A percentile compares a stretch with the other conserved stretches of the same genome.
These are phyloP conservation scores for Sinhomidia bicolor DNA, from an alignment of 2,888 invertebrate genomes.

Conservation along the genomic window DNA sequence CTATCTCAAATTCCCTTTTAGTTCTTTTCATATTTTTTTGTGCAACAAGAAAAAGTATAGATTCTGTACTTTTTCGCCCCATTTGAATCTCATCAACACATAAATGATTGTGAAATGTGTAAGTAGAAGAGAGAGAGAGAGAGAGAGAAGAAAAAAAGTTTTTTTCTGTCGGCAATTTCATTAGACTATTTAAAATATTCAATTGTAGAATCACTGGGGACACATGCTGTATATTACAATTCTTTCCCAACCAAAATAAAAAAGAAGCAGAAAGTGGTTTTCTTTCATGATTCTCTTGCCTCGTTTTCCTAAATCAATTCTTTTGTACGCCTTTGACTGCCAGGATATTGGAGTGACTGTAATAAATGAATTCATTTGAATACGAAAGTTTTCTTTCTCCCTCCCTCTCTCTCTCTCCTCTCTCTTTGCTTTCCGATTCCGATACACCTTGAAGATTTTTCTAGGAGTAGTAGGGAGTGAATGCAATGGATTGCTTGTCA, in stretches of 20 bases:
- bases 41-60: slow-evolving; percentile 4
- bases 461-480: background rate
- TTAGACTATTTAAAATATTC: slow-evolving; percentile 56
- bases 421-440: background rate
- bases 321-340: slow-evolving; percentile 28
- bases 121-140: no score
- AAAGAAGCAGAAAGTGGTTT: slow-evolving; percentile 36
- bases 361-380: slow-evolving; percentile 57
- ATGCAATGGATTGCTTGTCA: slow-evolving; percentile 23
- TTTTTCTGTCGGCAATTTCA: slow-evolving; percentile 62
- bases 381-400: slow-evolving; percentile 43
- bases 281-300: slow-evolving; percentile 30
- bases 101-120: slow-evolving; percentile 64
- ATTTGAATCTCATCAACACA: slow-evolving; percentile 71
- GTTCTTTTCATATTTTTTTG: background rate
- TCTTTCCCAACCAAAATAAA: slow-evolving; percentile 33
- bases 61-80: slow-evolving; percentile 41
- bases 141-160: slow-evolving; percentile 33
- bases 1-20: slow-evolving; percentile 60
- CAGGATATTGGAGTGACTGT: slow-evolving; percentile 38
- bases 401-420: background rate
- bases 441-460: background rate
- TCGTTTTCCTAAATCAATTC: slow-evolving; percentile 38
- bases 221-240: slow-evolving; percentile 49
- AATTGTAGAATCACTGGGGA: slow-evolving; percentile 51